These are phyloP conservation scores for Lichenostomus cassidix DNA, from an alignment of 2,113 vertebrate genomes.

Conservation along the genomic window DNA sequence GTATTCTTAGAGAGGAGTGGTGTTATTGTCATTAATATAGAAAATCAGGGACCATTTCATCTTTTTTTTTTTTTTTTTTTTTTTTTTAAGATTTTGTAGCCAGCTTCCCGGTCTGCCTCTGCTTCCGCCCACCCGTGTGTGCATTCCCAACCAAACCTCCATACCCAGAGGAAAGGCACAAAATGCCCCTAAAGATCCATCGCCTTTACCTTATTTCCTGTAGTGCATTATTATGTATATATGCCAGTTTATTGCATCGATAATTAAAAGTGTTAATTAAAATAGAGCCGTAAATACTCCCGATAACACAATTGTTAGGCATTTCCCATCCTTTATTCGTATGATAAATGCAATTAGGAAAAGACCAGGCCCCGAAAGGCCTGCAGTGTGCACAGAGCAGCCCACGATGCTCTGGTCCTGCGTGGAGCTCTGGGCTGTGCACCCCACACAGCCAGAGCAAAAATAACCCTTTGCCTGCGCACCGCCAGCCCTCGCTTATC, in stretches of 20 bases:
- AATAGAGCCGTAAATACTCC: conserved; percentile 71
- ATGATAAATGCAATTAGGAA: conserved; percentile 64
- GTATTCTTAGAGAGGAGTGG: not conserved
- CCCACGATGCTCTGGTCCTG: not conserved
- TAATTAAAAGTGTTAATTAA: conserved; percentile 73
- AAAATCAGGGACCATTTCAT: not conserved
- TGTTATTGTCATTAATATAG: not conserved
- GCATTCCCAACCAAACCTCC: not conserved
- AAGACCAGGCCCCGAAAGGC: conserved; percentile 41
- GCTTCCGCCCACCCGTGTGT: not conserved
- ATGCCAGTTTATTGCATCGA: conserved; percentile 48
- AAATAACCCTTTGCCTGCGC: not conserved
- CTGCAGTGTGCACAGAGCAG: not conserved
- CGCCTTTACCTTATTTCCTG: conserved; percentile 57
- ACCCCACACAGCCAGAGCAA: not conserved
- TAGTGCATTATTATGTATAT: conserved; percentile 43
- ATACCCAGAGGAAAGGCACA: conserved; percentile 10
- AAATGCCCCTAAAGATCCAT: conserved; percentile 30
- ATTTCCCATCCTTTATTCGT: conserved; percentile 59
- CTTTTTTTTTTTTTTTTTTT: not conserved
- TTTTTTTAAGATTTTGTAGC: not conserved
- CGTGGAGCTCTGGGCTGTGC: not conserved
- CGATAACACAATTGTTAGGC: conserved; percentile 55
- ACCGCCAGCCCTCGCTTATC: not conserved
- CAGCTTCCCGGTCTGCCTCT: not conserved